Base-by-base conservation (phyloP, 2,888 invertebrate genomes). In the Lobophora halterata region DNA sequence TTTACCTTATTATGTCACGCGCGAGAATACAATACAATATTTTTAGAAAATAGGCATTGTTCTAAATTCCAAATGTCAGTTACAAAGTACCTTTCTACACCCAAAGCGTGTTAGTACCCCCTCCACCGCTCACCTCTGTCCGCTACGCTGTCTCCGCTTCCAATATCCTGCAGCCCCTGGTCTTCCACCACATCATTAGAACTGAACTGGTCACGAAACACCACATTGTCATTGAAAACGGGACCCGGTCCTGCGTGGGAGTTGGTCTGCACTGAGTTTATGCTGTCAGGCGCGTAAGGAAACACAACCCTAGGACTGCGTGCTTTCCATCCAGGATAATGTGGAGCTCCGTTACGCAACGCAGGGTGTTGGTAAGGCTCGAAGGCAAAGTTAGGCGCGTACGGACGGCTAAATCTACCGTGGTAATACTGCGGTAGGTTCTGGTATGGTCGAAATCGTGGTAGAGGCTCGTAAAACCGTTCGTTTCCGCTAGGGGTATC, bases 81-180 rank as follows among this genome's bases (percentile, higher is more conserved):
- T n/a, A n/a, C n/a, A n/a, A n/a, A n/a, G n/a, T 17, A 25, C 32
- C 32, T 24, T 32, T 24, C 17, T 24, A 13, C 24, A 29, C 33
- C 26, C 5, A 31, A 33, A 12, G 14, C 30, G 9, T 19, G 33
- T 33, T 33, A 33, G 25, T 25, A 19, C 7, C 18, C 17, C 26
- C 33, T 26, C 8, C 1, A 1, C 18, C 26, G 79, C 91, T 87
- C 77, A 92, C 93, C 93, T 88, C 92, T 88, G 59, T 93, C 92
- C 49, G 91, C 87, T 55, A 89, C 89, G 24, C 88, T 89, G 36
- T 86, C 79, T 18, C 76, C 79, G 1, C 78, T 76, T 4, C 87
- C 89, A 35, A 91, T 77, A 59, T 93, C 93, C 79, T 93, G 93
- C 23, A 92, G 68, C 45, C 86, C 89, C 47, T 88, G 88, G 11